Evolutionary conservation across 2,888 invertebrate genomes (phyloP).

Genomic region (Ptychoptera albimana): DNA sequence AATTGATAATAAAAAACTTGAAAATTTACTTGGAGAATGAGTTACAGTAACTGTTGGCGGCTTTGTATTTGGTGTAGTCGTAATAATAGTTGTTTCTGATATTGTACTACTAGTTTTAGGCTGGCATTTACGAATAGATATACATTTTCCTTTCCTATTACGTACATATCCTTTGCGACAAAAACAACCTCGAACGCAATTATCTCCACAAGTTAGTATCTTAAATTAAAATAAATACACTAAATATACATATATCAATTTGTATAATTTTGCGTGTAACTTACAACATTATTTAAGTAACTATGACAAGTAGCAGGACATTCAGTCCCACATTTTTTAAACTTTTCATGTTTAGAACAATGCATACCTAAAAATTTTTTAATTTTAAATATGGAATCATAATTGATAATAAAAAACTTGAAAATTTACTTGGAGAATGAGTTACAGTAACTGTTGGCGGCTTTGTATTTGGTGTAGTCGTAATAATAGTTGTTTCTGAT

Average conservation of each 20-base stretch:
- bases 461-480: too few species aligned
- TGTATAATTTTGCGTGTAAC: too few species aligned
- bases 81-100: too few species aligned
- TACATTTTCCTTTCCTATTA: not conserved
- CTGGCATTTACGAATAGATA: not conserved
- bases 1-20: too few species aligned
- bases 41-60: not conserved
- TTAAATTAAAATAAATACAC: not conserved
- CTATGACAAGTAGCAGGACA: not conserved
- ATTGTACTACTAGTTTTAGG: too few species aligned
- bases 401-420: too few species aligned
- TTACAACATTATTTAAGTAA: too few species aligned
- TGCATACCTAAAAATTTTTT: conserved; percentile 4
- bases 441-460: too few species aligned
- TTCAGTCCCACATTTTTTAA: not conserved
- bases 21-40: not conserved
- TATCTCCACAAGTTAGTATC: not conserved
- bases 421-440: too few species aligned
- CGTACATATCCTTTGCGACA: conserved; percentile 1
- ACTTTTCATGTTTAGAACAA: conserved; percentile 5
- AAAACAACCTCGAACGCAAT: not conserved
- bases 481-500: too few species aligned
- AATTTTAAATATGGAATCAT: too few species aligned
- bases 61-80: too few species aligned
- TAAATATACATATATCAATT: not conserved